Base-by-base conservation (phyloP, 2,888 invertebrate species). In the Notocelia uddmanniana region DNA sequence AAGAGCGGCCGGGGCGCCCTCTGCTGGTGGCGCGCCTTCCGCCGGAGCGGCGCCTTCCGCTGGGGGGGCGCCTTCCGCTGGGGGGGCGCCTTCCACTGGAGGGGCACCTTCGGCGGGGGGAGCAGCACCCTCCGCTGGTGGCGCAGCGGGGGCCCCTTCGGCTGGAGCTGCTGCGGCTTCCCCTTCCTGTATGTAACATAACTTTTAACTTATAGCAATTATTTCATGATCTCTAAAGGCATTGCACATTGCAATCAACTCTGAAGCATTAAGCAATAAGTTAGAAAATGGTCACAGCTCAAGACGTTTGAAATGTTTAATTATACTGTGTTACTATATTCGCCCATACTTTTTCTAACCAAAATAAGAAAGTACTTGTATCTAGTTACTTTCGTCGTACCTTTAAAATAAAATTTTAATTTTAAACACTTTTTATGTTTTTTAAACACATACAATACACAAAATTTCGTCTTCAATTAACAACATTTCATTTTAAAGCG, bases 1-100 rank as follows among this genome's bases (percentile, higher is more conserved):
- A 81, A n/a, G 85, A n/a, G 81, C 87, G 3, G 85, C 80, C 5
- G 73, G 69, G 13, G 81, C 83, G 1, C 72, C 78, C 19, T 86
- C 85, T 70, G 83, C 88, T 2, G 86, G 81, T 10, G 76, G 75
- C 9, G 81, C 85, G 0, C 81, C 76, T 19, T 79, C 76, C n/a
- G 83, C 79, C 0, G 85, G 79, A 0, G 84, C 79, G 0, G 58
- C 68, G 0, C 60, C 60, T 23, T 60, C 60, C 2, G 62, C 62
- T 18, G 62, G 48, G 19, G 62, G 64, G 11, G 87, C 83, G 10
- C 88, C 85, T 70, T 88, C 85, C 0, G 84, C 88, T 3, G 86
- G 81, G 10, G 75, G 73, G 13, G 81, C 85, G 3, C 80, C 76
- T 31, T 79, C 59, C 70, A 83, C 88, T 3, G 86, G 81, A 2